These are phyloP conservation scores for Gymnothorax javanicus DNA, from an alignment of 2,797 vertebrate species.

Conservation along the genomic window DNA sequence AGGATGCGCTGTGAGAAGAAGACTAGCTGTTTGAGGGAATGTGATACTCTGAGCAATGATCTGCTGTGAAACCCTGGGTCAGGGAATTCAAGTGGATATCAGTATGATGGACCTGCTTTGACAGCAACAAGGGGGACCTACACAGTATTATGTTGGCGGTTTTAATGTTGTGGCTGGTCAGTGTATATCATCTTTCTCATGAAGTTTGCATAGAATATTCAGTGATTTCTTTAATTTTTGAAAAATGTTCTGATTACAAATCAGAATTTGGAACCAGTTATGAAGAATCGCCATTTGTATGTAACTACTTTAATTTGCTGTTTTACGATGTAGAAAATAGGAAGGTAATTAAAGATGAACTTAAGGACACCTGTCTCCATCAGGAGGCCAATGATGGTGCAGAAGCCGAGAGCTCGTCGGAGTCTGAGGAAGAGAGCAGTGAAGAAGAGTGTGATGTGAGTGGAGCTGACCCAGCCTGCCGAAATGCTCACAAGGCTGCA, in stretches of 20 bases:
- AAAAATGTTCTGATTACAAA: background rate
- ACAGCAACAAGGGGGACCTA: no score
- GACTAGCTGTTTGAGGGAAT: no score
- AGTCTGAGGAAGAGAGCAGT: conserved; percentile 77
- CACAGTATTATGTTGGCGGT: no score
- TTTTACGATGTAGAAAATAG: background rate
- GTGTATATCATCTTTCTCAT: no score
- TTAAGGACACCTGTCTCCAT: background rate
- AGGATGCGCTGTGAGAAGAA: no score
- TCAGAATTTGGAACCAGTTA: background rate
- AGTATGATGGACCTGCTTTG: no score
- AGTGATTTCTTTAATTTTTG: background rate
- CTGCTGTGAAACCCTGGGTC: no score
- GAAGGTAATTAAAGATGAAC: background rate
- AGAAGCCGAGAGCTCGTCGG: conserved; percentile 61
- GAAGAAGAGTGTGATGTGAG: conserved; percentile 71
- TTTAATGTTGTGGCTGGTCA: no score
- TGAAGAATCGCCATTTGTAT: background rate
- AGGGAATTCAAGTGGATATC: no score
- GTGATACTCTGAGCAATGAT: no score
- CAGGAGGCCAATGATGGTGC: conserved; percentile 70
- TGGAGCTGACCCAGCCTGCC: background rate
- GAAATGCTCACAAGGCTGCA: background rate
- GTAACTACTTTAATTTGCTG: background rate
- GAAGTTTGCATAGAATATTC: background rate